phyloP scores from a whole-genome alignment of 2,113 vertebrate genomes.

The Dolichallabes microphthalmus region DNA sequence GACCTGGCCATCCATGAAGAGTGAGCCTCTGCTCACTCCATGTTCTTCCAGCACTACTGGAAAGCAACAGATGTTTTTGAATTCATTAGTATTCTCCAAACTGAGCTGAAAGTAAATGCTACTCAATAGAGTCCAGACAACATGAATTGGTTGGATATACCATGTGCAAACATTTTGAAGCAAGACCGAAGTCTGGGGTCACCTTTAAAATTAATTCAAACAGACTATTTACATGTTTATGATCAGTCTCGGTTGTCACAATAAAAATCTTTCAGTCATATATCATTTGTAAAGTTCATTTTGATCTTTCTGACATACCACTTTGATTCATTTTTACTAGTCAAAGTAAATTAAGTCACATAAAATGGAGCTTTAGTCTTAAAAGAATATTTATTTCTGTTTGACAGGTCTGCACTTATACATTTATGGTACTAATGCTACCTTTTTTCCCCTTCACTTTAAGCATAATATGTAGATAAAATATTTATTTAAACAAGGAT shows the following conservation, averaged over 20 bases:
- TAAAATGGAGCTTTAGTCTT: neutral
- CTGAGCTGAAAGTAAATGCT: slow-evolving; percentile 58
- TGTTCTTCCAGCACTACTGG: slow-evolving; percentile 61
- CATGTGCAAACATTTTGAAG: slow-evolving; percentile 35
- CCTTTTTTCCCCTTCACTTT: neutral
- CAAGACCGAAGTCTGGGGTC: slow-evolving; percentile 30
- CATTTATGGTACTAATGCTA: neutral
- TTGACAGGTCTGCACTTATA: neutral
- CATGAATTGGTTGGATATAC: slow-evolving; percentile 42
- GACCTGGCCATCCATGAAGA: slow-evolving; percentile 66
- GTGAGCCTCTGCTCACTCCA: slow-evolving; percentile 58
- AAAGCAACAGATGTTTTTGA: slow-evolving; percentile 75
- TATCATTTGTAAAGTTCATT: neutral
- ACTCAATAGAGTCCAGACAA: slow-evolving; percentile 68
- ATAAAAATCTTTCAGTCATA: neutral
- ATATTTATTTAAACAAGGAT: neutral
- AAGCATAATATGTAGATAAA: slow-evolving; percentile 6
- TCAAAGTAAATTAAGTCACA: neutral
- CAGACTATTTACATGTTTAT: neutral
- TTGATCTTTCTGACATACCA: neutral
- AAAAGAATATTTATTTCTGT: neutral
- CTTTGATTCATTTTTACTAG: slow-evolving; percentile 13
- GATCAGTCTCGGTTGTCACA: slow-evolving; percentile 17
- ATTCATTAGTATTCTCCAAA: slow-evolving; percentile 73
- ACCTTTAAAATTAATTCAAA: slow-evolving; percentile 45